A percentile compares a stretch with the other conserved stretches of the same genome.
phyloP scores from a whole-genome alignment of 1,140 invertebrate species.

The Bombus soroeensis region DNA sequence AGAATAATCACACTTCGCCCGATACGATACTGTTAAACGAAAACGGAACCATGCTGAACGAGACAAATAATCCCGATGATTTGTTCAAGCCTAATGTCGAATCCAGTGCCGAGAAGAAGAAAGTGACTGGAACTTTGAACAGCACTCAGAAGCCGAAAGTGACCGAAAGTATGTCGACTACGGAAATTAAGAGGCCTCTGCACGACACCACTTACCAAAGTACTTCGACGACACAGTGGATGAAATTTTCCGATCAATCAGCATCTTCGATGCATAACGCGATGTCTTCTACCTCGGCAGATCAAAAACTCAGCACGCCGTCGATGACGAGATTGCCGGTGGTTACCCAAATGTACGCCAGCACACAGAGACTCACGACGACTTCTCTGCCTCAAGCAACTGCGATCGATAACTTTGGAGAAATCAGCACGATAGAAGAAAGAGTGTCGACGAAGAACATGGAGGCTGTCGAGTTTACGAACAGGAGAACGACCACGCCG shows the following conservation, averaged over 20 bases:
- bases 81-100: conserved; percentile 74
- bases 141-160: conserved; percentile 14
- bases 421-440: conserved; percentile 40
- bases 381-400: neutral
- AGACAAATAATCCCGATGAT: conserved; percentile 86
- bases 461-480: conserved; percentile 30
- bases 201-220: neutral
- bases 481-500: conserved; percentile 70
- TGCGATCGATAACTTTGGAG: conserved; percentile 22
- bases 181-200: neutral
- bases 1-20: conserved; percentile 83
- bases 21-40: conserved; percentile 87
- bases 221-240: conserved; percentile 23
- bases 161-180: neutral
- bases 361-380: conserved; percentile 36
- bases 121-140: neutral
- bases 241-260: conserved; percentile 52
- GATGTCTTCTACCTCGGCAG: neutral
- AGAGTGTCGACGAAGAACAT: conserved; percentile 59
- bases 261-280: neutral
- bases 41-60: conserved; percentile 84
- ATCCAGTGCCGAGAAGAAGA: conserved; percentile 12
- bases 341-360: conserved; percentile 47
- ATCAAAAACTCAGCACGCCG: conserved; percentile 19
- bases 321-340: conserved; percentile 27